phyloP scores from a whole-genome alignment of 2,888 invertebrate genomes.

The Frankliniella intonsa region DNA sequence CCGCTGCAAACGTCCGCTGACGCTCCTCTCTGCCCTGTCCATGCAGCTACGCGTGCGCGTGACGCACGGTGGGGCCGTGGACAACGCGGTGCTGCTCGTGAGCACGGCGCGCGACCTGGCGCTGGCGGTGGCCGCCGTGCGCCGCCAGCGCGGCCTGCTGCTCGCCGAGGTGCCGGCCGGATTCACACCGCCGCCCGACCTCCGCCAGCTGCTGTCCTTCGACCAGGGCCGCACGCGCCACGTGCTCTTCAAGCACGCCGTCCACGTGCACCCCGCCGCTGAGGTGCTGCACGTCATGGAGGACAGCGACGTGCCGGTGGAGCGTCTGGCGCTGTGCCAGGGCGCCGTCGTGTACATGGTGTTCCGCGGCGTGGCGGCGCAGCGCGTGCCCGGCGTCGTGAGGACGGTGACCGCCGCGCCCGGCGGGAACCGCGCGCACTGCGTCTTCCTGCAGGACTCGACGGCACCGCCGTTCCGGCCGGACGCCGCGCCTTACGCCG shows the following conservation, averaged over 20 bases:
- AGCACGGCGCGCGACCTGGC: not conserved
- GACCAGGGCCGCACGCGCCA: not conserved
- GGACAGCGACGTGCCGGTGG: not conserved
- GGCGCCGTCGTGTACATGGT: not conserved
- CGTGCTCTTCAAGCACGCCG: constrained; percentile 8
- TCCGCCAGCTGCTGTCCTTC: not conserved
- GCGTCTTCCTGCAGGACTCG: constrained; percentile 6
- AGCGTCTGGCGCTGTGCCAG: not conserved
- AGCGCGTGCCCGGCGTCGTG: not conserved
- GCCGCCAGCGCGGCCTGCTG: constrained; percentile 3
- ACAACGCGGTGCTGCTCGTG: not conserved
- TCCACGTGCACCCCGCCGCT: not conserved
- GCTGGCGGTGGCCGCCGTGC: not conserved
- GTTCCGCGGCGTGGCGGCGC: not conserved
- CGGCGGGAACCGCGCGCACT: constrained; percentile 6
- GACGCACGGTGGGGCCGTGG: not conserved
- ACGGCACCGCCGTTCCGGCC: not conserved
- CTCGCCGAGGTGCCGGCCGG: not conserved
- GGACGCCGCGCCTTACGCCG: not conserved
- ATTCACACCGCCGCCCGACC: not conserved
- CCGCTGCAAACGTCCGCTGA: not conserved
- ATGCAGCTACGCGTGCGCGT: not conserved
- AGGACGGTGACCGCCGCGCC: not conserved
- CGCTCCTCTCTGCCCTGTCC: not conserved
- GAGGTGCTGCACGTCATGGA: constrained; percentile 7